Evolutionary conservation across 2,113 vertebrate species (phyloP).

Genomic region (Zootoca vivipara): DNA sequence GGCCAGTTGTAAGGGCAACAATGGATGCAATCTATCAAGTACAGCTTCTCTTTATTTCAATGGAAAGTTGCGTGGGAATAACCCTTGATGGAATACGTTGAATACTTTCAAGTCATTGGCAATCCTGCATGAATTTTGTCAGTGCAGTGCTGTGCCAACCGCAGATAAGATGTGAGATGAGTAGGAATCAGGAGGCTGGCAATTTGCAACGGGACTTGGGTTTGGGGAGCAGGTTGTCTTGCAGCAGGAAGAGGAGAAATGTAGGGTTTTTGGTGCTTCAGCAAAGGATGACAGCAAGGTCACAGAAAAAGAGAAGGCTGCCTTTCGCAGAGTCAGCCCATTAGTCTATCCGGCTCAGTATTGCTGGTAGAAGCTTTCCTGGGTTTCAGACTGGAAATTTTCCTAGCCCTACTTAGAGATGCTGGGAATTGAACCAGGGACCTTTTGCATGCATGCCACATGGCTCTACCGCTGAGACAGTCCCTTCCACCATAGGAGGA

Average conservation of each 20-base stretch:
- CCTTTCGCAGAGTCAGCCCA: background rate
- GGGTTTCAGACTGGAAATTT: background rate
- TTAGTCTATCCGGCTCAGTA: background rate
- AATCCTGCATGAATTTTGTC: background rate
- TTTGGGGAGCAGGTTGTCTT: slow-evolving; percentile 51
- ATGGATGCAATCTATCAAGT: background rate
- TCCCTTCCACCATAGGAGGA: too few relatives aligned
- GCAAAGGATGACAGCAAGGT: background rate
- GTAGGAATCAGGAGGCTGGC: slow-evolving; percentile 52
- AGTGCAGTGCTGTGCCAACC: background rate
- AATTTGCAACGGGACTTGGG: slow-evolving; percentile 34
- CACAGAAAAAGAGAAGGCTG: background rate
- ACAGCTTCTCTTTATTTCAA: background rate
- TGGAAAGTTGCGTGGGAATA: slow-evolving; percentile 8
- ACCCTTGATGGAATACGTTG: too few relatives aligned
- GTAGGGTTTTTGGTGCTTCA: background rate
- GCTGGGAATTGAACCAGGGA: background rate
- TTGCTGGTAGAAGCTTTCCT: background rate
- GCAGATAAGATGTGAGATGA: slow-evolving; percentile 29
- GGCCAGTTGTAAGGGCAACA: background rate
- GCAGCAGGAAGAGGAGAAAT: background rate
- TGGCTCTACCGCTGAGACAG: background rate
- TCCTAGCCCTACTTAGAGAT: background rate
- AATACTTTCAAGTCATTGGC: background rate
- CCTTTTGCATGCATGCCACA: too few relatives aligned